A percentile compares a stretch with the other conserved stretches of the same genome.
These are phyloP conservation scores for Calameuta pallipes DNA, from an alignment of 2,888 invertebrate species.

Conservation along the genomic window DNA sequence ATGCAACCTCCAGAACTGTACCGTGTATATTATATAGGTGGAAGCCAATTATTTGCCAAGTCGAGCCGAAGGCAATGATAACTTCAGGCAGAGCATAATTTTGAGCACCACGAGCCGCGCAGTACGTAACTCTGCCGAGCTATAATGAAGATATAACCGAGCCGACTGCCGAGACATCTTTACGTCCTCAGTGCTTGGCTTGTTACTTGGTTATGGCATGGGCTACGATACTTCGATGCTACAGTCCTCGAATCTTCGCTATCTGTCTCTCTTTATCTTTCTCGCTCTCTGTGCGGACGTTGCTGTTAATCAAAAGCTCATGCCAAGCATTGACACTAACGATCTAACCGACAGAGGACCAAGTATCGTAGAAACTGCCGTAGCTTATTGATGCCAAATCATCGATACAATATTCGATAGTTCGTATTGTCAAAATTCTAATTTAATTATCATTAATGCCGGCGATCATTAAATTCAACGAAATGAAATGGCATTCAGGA, in stretches of 20 bases:
- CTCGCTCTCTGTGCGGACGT: slow-evolving; percentile 34
- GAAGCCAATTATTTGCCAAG: slow-evolving; percentile 59
- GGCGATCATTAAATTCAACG: too few relatives aligned
- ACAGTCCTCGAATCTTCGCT: neutral
- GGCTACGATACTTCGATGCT: slow-evolving; percentile 21
- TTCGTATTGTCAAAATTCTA: too few relatives aligned
- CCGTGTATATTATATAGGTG: slow-evolving; percentile 44
- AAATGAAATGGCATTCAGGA: too few relatives aligned
- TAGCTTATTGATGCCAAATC: too few relatives aligned
- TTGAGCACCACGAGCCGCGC: slow-evolving; percentile 44
- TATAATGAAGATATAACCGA: slow-evolving; percentile 65
- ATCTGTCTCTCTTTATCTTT: slow-evolving; percentile 3
- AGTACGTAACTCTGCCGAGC: slow-evolving; percentile 61
- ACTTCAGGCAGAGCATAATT: slow-evolving; percentile 60
- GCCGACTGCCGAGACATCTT: slow-evolving; percentile 61
- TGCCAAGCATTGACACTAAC: slow-evolving; percentile 29
- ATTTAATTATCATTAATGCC: too few relatives aligned
- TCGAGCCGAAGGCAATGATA: slow-evolving; percentile 58
- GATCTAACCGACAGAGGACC: slow-evolving; percentile 10
- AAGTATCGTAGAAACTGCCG: too few relatives aligned
- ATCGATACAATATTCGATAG: too few relatives aligned
- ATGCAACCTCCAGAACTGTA: neutral
- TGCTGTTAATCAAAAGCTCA: slow-evolving; percentile 56
- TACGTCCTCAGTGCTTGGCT: slow-evolving; percentile 56
- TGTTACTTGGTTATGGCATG: slow-evolving; percentile 52